Base-by-base conservation (phyloP, 2,797 vertebrate species). In the Hippocampus kuda region DNA sequence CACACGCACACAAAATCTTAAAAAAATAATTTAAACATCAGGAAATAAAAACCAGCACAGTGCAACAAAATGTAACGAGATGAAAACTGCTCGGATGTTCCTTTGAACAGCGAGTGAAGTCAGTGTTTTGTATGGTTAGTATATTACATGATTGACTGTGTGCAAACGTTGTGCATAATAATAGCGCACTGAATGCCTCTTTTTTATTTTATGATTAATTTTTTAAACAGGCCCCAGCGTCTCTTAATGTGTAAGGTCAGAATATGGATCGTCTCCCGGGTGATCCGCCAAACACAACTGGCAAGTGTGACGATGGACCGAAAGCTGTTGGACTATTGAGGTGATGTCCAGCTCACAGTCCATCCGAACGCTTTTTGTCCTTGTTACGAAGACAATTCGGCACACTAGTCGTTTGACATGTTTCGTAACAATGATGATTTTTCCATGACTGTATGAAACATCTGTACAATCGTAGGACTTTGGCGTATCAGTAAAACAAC, bases 221-320 rank as follows among this genome's bases (percentile, higher is more conserved):
- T 51, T 11, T 11, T 54, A 67, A 79, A 82, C 63, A 73, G 69
- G 72, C 68, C 69, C 16, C 57, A 34, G 67, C 49, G 53, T 79
- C 72, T 73, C 49, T 70, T 13, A 66, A 81, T 83, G 84, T 87
- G 85, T 81, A 84, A 78, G 68, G 68, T 75, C 68, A 70, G 71
- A 74, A 70, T 79, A 72, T 79, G 68, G 72, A 76, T 59, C 64
- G 63, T 63, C 68, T 76, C 73, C 75, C 57, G 73, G 79, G 56
- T 27, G 56, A 27, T 59, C 56, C 7, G 1, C 11, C 56, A 59
- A 27, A 59, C 11, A 27, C 71, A 49, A 34, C 68, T 18, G 70
- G 0, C n/a, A 48, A 53, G 72, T 78, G 72, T 73, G 72, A 61
- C 22, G 2, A 11, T n/a, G 41, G 4, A 27, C 7, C 11, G 26